Percentiles rank a stretch among this genome's conserved stretches.
These are phyloP conservation scores for Papilio machaon DNA, from an alignment of 1,140 invertebrate species.

Conservation along the genomic window DNA sequence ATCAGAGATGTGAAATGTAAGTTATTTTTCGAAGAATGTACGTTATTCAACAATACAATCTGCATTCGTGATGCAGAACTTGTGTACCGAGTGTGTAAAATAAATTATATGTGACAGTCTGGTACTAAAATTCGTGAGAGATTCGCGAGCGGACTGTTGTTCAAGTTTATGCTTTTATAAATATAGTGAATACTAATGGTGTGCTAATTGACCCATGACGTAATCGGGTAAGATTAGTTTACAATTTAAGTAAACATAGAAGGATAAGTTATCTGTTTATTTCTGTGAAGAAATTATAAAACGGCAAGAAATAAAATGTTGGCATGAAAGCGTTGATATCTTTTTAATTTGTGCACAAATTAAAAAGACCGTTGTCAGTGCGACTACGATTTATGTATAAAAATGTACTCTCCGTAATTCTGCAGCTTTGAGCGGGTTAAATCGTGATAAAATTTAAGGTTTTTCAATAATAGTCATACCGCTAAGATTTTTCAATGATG, in stretches of 20 bases:
- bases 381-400: background rate
- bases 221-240: background rate
- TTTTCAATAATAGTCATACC: constrained; percentile 42
- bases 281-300: too few relatives aligned
- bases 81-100: background rate
- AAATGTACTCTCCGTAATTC: background rate
- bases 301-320: too few relatives aligned
- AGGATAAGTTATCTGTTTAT: background rate
- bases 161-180: background rate
- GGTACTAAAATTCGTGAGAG: background rate
- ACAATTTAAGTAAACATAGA: background rate
- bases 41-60: background rate
- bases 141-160: background rate
- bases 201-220: background rate
- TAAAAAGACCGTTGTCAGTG: background rate
- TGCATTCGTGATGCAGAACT: background rate
- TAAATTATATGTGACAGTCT: background rate
- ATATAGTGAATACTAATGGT: background rate
- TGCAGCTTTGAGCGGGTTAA: background rate
- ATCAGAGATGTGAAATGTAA: background rate
- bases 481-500: constrained; percentile 48
- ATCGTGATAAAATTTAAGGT: background rate
- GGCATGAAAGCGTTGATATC: too few relatives aligned
- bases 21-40: background rate
- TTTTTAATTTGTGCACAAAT: too few relatives aligned